A percentile compares a stretch with the other conserved stretches of the same genome.
Evolutionary conservation across 2,113 vertebrate genomes (phyloP).

Genomic region (Syngnathus typhle): DNA sequence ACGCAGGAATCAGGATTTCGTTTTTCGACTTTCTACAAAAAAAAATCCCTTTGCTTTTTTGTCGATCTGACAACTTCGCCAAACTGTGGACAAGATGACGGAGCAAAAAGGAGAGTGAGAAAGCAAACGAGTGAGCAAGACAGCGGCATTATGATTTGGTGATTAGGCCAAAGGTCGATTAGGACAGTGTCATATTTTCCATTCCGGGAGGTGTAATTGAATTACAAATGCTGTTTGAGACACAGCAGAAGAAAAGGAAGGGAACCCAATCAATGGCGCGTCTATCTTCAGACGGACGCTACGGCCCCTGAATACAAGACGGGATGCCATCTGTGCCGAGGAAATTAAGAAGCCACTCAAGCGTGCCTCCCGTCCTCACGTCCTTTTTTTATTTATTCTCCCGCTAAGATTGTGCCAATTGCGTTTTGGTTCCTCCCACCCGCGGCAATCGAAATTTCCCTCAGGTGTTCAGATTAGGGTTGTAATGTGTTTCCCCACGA

Average conservation of each 20-base stretch:
- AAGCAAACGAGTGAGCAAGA: not conserved
- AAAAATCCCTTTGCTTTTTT: too few species aligned
- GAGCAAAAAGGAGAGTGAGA: not conserved
- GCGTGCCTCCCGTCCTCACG: not conserved
- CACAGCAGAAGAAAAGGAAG: conserved; percentile 5
- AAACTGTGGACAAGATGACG: too few species aligned
- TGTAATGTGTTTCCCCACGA: conserved; percentile 23
- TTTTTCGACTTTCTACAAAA: too few species aligned
- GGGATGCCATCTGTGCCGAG: conserved; percentile 9
- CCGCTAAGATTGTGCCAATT: conserved; percentile 4
- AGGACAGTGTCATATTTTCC: conserved; percentile 7
- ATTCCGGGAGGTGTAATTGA: conserved; percentile 10
- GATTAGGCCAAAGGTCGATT: not conserved
- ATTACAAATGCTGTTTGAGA: conserved; percentile 4
- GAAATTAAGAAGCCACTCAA: conserved; percentile 8
- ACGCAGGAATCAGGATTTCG: too few species aligned
- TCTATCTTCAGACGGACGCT: not conserved
- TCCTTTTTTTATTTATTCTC: conserved; percentile 5
- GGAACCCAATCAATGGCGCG: not conserved
- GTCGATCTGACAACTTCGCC: too few species aligned
- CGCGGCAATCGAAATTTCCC: conserved; percentile 17
- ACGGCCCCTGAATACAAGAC: not conserved
- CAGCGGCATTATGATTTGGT: not conserved
- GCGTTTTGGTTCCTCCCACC: not conserved
- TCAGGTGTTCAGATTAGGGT: conserved; percentile 26